Percentiles rank a stretch among this genome's conserved stretches.
These are phyloP conservation scores for Dioctria rufipes DNA, from an alignment of 2,888 invertebrate genomes.

Conservation along the genomic window DNA sequence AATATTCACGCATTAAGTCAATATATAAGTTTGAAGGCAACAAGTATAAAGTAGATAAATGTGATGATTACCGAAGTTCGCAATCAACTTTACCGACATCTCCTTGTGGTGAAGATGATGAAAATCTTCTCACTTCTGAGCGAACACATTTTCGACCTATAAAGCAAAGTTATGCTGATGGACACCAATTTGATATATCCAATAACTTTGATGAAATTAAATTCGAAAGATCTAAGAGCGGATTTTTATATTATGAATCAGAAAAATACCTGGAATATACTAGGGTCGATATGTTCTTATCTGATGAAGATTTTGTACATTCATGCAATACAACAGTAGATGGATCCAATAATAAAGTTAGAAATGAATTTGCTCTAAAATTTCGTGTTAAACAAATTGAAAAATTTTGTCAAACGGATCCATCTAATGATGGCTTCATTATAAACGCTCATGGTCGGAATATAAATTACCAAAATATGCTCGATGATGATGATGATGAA, in stretches of 20 bases:
- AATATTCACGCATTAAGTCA: constrained; percentile 64
- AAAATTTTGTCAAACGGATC: constrained; percentile 75
- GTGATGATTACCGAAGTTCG: constrained; percentile 23
- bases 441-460: constrained; percentile 17
- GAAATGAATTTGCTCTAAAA: constrained; percentile 76
- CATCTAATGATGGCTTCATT: constrained; percentile 13
- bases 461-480: constrained; percentile 30
- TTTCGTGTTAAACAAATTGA: constrained; percentile 78
- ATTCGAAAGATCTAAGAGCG: constrained; percentile 79
- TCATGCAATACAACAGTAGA: background rate
- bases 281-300: constrained; percentile 62
- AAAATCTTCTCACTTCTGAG: constrained; percentile 83
- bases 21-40: constrained; percentile 41
- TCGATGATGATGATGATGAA: constrained; percentile 31
- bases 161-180: constrained; percentile 78
- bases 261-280: constrained; percentile 68
- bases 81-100: constrained; percentile 1
- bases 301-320: constrained; percentile 61
- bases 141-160: constrained; percentile 90
- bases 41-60: constrained; percentile 10
- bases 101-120: constrained; percentile 66
- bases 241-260: constrained; percentile 75
- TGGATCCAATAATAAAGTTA: constrained; percentile 18
- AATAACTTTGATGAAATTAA: constrained; percentile 76
- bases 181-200: constrained; percentile 80